Evolutionary conservation across 2,113 vertebrate genomes (phyloP).

Genomic region (Eublepharis macularius): DNA sequence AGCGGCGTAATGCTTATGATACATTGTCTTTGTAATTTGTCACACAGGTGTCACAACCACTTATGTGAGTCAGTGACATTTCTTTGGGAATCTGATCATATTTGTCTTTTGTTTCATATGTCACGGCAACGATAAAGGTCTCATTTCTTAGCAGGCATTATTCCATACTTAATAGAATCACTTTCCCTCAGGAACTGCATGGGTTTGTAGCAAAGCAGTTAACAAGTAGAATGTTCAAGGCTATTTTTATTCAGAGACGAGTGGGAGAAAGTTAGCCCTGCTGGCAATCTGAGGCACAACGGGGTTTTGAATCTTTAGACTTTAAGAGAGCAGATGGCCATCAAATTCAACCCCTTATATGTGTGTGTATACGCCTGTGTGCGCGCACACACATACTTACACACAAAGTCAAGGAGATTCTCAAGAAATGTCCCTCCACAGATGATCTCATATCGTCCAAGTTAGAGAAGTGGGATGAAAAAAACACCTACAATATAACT

Average conservation of each 20-base stretch:
- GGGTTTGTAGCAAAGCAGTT: conserved; percentile 1
- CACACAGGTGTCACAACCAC: background rate
- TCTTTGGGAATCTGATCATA: background rate
- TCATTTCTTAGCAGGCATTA: background rate
- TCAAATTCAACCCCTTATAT: background rate
- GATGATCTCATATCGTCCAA: background rate
- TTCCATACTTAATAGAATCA: background rate
- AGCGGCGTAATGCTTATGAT: background rate
- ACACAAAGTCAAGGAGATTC: conserved; percentile 7
- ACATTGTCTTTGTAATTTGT: background rate
- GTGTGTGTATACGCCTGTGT: no score
- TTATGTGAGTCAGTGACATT: background rate
- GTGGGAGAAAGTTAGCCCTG: background rate
- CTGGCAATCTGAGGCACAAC: background rate
- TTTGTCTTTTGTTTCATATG: background rate
- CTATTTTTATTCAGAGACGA: conserved; percentile 36
- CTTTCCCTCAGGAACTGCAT: background rate
- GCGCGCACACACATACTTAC: no score
- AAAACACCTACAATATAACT: background rate
- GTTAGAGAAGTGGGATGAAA: background rate
- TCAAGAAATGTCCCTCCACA: background rate
- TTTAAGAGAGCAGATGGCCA: background rate
- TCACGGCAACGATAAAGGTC: background rate
- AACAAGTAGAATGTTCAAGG: background rate
- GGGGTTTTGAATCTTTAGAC: background rate